Evolutionary conservation across 2,888 invertebrate species (phyloP), one percentile per base, ranked within the genome.

Genomic region (Yponomeuta plumbellus): DNA sequence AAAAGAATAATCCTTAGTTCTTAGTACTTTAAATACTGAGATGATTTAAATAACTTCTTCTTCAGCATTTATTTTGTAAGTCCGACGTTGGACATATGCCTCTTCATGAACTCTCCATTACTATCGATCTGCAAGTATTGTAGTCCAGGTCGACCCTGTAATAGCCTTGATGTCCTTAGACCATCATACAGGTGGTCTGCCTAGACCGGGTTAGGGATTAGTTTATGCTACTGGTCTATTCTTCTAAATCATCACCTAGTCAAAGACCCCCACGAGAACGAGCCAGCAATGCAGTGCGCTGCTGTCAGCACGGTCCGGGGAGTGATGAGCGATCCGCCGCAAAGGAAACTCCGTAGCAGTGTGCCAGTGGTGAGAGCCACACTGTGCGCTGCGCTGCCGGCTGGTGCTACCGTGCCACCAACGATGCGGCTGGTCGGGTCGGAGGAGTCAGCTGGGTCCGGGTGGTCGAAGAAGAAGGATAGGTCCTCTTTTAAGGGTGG

Each of bases 241-340:
- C 2, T 4, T 4, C 5, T 34, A 34, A 3, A 34, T 34, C 6
- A 0, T 34, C 6, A 81, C 83, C 67, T 77, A 70, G 68, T 71
- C 8, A 80, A 74, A 1, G 73, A 68, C 1, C 77, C 76, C 23
- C 69, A 70, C 66, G 73, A 74, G 71, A 72, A 77, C 0, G 75
- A 78, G 40, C 75, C 75, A 0, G 64, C 77, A 65, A 86, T 80
- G 68, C 88, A 88, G 66, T 88, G 87, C 0, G 88, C 87, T 1
- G 88, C 88, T 0, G 86, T 87, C 17, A 87, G 74, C 1, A 86
- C 75, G 21, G 75, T 75, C 0, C 80, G 70, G 0, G 22, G 66
- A 1, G 71, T 63, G 59, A 88, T 68, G 6, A 87, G 62, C 20
- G 87, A 86, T 0, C 77, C 86, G 0, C 87, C 87, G 67, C 87